Percentiles rank a stretch among this genome's conserved stretches.
These are phyloP conservation scores for Heliconius himera DNA, from an alignment of 1,140 invertebrate species.

Conservation along the genomic window DNA sequence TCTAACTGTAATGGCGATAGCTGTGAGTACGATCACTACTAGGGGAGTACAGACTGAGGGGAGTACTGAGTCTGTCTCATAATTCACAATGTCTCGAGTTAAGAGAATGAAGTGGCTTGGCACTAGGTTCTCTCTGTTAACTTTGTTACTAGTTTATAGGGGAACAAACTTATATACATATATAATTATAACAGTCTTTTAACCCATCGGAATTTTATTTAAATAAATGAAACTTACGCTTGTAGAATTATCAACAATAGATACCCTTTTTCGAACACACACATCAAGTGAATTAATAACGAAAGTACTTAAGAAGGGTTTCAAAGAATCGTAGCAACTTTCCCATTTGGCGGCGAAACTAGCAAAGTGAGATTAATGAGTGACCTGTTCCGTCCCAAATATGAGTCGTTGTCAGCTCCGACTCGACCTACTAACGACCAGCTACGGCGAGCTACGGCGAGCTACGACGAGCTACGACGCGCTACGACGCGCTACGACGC, in stretches of 20 bases:
- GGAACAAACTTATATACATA: no score
- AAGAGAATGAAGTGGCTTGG: no score
- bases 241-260: not conserved
- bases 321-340: constrained; percentile 26
- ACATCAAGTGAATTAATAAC: constrained; percentile 30
- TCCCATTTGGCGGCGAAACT: constrained; percentile 16
- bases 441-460: not conserved
- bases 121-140: no score
- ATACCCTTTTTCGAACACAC: not conserved
- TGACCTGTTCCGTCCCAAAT: constrained; percentile 18
- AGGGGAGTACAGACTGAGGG: no score
- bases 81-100: no score
- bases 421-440: not conserved
- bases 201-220: not conserved
- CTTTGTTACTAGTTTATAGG: no score
- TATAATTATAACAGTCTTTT: no score
- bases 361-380: constrained; percentile 32
- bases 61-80: no score
- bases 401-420: constrained; percentile 11
- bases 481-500: not conserved
- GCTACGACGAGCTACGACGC: not conserved
- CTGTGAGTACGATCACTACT: no score
- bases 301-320: constrained; percentile 28
- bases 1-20: no score
- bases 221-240: constrained; percentile 1